These are phyloP conservation scores for human DNA, from an alignment of 2,113 vertebrate species.

Conservation along the genomic window DNA sequence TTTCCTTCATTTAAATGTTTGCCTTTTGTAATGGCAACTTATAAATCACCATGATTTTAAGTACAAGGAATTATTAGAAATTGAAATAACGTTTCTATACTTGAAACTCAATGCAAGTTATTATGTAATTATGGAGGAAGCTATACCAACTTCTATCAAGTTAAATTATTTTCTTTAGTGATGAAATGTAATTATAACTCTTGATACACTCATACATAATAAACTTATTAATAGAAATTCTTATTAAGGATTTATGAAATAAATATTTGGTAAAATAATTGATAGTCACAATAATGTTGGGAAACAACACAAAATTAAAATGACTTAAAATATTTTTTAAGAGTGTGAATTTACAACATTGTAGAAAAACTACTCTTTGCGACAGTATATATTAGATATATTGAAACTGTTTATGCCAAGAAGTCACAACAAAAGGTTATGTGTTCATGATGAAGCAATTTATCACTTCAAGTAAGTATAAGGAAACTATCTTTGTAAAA, in stretches of 20 bases:
- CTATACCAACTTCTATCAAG: background rate
- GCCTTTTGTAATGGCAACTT: conserved; percentile 41
- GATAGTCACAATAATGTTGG: background rate
- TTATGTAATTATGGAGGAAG: background rate
- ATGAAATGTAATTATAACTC: background rate
- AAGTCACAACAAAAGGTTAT: conserved; percentile 12
- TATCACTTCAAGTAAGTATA: background rate
- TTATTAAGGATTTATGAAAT: background rate
- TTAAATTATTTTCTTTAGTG: conserved; percentile 7
- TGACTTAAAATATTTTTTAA: background rate
- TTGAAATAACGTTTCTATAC: background rate
- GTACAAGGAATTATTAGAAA: conserved; percentile 33
- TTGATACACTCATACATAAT: background rate
- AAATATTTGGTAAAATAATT: background rate
- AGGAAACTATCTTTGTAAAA: background rate
- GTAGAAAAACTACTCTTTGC: conserved; percentile 23
- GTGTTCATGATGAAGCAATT: conserved; percentile 32
- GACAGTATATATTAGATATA: background rate
- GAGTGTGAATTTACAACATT: background rate
- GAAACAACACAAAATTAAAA: background rate
- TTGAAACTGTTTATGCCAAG: conserved; percentile 22
- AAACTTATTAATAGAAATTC: background rate
- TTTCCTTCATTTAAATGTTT: conserved; percentile 60
- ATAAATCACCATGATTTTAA: conserved; percentile 20
- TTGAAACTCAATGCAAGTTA: background rate